These are phyloP conservation scores for Acipenser transmontanus DNA, from an alignment of 2,797 vertebrate species.

Conservation along the genomic window DNA sequence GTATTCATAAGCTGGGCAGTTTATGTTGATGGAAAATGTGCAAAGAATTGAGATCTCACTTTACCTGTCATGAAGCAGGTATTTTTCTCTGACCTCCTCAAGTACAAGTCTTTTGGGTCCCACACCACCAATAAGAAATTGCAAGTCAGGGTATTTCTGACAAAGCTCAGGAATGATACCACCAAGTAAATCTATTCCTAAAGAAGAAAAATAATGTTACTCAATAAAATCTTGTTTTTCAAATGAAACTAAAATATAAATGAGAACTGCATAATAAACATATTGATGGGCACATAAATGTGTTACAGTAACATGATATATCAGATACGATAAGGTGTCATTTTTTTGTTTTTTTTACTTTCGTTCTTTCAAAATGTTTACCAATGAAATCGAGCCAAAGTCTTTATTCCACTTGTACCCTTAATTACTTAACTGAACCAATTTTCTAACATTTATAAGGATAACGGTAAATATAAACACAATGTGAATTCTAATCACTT, in stretches of 20 bases:
- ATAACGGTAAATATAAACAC: too few relatives aligned
- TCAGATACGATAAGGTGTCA: too few relatives aligned
- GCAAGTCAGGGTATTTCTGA: constrained; percentile 79
- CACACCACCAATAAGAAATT: constrained; percentile 93
- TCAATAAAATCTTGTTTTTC: background rate
- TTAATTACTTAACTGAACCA: too few relatives aligned
- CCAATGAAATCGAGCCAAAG: too few relatives aligned
- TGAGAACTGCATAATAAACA: too few relatives aligned
- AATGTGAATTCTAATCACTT: too few relatives aligned
- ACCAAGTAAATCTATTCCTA: constrained; percentile 90
- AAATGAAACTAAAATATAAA: background rate
- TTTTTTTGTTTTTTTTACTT: too few relatives aligned
- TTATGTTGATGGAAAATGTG: constrained; percentile 17
- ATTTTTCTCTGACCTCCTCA: constrained; percentile 94
- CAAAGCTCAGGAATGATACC: constrained; percentile 94
- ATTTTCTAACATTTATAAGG: too few relatives aligned
- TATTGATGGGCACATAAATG: too few relatives aligned
- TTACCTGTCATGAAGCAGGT: constrained; percentile 92
- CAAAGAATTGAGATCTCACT: background rate
- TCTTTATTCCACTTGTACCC: too few relatives aligned
- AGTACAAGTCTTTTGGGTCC: constrained; percentile 88
- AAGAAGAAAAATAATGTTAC: constrained; percentile 9
- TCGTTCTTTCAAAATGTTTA: too few relatives aligned
- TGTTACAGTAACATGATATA: too few relatives aligned
- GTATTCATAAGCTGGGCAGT: background rate